Base-by-base conservation (phyloP, 2,888 invertebrate species). In the Ophonus ardosiacus region DNA sequence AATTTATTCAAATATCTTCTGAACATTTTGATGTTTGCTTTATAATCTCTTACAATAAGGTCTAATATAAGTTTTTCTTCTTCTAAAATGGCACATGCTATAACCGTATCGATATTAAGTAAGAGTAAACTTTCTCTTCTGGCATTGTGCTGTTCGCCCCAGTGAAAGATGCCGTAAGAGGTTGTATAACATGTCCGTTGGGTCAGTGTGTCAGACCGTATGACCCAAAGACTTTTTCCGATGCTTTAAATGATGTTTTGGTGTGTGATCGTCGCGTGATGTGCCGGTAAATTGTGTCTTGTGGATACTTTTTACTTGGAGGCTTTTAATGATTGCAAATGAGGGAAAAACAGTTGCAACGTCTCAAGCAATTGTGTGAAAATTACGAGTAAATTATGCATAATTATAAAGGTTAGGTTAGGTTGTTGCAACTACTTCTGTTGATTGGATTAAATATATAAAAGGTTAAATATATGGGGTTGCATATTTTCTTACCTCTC, bases 151-250 rank as follows among this genome's bases (percentile, higher is more conserved):
- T 31, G 31, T 5, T 0, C 31, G 51, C 13, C 82, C 38, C 38
- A 40, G 82, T 82, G 82, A 82, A 82, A 82, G 59, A 71, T 82
- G 59, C 74, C 40, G 82, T 82, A 82, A 82, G 31, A 31, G 31
- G 56, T 82, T 82, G 74, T 21, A 82, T 82, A 82, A 82, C 82
- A 74, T 17, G 59, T 82, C 82, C 74, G 81, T 74, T 82, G 68
- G 82, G 82, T 82, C 43, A 82, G 82, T 82, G 57, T 82, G 82
- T 74, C 82, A 82, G 10, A 31, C 31, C 31, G 6, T 3, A 31
- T 31, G 31, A 31, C 31, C 3, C 31, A 31, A 31, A 31, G 31
- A 31, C 31, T 1, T 31, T 31, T 31, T 31, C 13, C 71, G 43
- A 10, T 76, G 43, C 56, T 61, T 31, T 15, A 59, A 57, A 31